A percentile compares a stretch with the other conserved stretches of the same genome.
Evolutionary conservation across 2,888 invertebrate species (phyloP).

Genomic region (Cryptocephalus moraei): DNA sequence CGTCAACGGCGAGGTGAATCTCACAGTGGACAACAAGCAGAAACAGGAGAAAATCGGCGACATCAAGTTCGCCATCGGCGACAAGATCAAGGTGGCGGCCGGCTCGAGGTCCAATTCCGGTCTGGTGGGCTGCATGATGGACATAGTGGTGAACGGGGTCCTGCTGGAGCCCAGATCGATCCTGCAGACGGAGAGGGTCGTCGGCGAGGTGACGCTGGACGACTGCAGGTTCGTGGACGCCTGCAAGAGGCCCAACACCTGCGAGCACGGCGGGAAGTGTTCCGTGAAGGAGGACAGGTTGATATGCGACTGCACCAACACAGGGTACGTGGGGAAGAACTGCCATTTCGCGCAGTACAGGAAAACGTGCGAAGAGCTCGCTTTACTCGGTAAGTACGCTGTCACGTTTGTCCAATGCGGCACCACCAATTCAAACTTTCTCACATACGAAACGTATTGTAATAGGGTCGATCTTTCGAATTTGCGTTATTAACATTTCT

Average conservation of each 20-base stretch:
- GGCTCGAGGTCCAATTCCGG: constrained; percentile 67
- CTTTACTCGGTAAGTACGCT: constrained; percentile 56
- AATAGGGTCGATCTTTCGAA: too few relatives aligned
- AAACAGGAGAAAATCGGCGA: constrained; percentile 46
- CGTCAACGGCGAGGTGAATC: constrained; percentile 58
- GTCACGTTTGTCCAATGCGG: too few relatives aligned
- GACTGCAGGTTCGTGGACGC: constrained; percentile 84
- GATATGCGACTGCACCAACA: constrained; percentile 81
- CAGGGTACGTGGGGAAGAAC: constrained; percentile 86
- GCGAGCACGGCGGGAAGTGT: constrained; percentile 87
- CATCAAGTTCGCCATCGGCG: constrained; percentile 35
- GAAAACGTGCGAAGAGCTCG: constrained; percentile 87
- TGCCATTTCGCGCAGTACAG: constrained; percentile 90
- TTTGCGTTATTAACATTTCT: too few relatives aligned
- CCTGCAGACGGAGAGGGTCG: constrained; percentile 71
- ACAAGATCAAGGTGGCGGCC: constrained; percentile 56
- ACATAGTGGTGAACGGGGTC: constrained; percentile 73
- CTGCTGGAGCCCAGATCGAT: constrained; percentile 68
- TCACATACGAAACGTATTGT: too few relatives aligned
- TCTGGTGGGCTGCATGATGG: constrained; percentile 84
- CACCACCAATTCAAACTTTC: too few relatives aligned
- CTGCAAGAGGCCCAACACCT: constrained; percentile 79
- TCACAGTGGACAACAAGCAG: constrained; percentile 66
- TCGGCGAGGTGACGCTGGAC: constrained; percentile 82
- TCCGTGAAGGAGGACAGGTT: constrained; percentile 80